Evolutionary conservation across 2,797 vertebrate species (phyloP).

Genomic region (Amniataba percoides): DNA sequence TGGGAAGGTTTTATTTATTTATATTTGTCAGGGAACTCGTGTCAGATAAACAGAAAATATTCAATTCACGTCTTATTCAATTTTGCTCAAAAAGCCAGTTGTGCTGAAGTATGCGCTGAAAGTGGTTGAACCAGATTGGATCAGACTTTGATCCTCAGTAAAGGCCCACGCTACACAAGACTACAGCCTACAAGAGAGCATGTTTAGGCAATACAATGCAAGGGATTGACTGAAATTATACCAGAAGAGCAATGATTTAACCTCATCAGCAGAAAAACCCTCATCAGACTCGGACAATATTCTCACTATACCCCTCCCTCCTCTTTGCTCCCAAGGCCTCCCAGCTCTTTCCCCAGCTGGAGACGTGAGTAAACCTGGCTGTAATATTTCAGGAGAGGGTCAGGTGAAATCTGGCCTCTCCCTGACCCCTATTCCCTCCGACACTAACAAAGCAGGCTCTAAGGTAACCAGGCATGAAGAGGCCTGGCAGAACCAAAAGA

Average conservation of each 20-base stretch:
- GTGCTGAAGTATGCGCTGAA: conserved; percentile 75
- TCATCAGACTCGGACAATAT: conserved; percentile 40
- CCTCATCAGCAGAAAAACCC: conserved; percentile 49
- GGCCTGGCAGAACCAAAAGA: conserved; percentile 62
- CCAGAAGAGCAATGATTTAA: conserved; percentile 56
- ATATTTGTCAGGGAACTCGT: conserved; percentile 82
- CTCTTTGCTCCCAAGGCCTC: background rate
- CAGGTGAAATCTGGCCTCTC: conserved; percentile 76
- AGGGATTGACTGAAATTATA: conserved; percentile 50
- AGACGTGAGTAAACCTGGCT: conserved; percentile 61
- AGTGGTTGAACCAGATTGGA: conserved; percentile 76
- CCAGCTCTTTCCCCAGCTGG: conserved; percentile 27
- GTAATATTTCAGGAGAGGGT: conserved; percentile 72
- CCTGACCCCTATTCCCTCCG: conserved; percentile 77
- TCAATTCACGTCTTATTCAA: conserved; percentile 84
- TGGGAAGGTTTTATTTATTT: conserved; percentile 86
- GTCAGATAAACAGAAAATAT: conserved; percentile 85
- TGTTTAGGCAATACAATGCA: conserved; percentile 41
- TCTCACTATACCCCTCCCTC: background rate
- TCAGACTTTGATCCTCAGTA: conserved; percentile 68
- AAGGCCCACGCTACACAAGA: conserved; percentile 39
- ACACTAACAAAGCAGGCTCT: conserved; percentile 78
- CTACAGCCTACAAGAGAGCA: conserved; percentile 35
- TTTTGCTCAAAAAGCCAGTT: conserved; percentile 80
- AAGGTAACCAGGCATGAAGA: conserved; percentile 84